Percentiles rank a stretch among this genome's conserved stretches.
Conservation (phyloP, 2,888 invertebrate species). For the Xestia xanthographa region DNA sequence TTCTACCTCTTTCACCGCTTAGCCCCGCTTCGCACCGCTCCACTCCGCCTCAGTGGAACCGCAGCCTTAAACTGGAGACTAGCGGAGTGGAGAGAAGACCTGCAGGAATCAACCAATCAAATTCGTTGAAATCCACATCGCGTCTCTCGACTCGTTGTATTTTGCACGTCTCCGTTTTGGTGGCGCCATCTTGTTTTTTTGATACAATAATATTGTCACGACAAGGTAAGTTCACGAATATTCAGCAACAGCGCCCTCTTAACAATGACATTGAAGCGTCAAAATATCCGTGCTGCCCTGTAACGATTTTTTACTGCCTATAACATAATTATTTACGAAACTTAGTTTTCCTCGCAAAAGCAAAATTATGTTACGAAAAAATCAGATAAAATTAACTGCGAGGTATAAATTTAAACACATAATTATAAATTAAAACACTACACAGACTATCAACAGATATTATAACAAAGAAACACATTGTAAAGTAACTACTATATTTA, state of each 20-base stretch:
- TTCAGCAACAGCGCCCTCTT: neutral
- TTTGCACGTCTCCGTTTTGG: neutral
- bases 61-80: neutral
- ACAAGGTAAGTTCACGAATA: neutral
- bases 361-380: neutral
- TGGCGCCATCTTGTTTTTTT: neutral
- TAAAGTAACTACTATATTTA: conserved; percentile 9
- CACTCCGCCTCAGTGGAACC: too few relatives aligned
- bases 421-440: neutral
- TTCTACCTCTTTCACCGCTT: too few relatives aligned
- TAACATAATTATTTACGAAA: neutral
- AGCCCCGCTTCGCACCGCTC: too few relatives aligned
- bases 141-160: neutral
- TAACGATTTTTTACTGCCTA: neutral
- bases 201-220: neutral
- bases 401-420: neutral
- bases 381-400: neutral
- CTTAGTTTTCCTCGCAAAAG: neutral
- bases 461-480: conserved; percentile 11
- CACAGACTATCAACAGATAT: neutral
- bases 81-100: neutral
- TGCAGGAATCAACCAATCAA: neutral
- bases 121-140: neutral
- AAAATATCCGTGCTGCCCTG: neutral
- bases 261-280: neutral